These are phyloP conservation scores for Syngnathus acus DNA, from an alignment of 2,797 vertebrate species.

Conservation along the genomic window DNA sequence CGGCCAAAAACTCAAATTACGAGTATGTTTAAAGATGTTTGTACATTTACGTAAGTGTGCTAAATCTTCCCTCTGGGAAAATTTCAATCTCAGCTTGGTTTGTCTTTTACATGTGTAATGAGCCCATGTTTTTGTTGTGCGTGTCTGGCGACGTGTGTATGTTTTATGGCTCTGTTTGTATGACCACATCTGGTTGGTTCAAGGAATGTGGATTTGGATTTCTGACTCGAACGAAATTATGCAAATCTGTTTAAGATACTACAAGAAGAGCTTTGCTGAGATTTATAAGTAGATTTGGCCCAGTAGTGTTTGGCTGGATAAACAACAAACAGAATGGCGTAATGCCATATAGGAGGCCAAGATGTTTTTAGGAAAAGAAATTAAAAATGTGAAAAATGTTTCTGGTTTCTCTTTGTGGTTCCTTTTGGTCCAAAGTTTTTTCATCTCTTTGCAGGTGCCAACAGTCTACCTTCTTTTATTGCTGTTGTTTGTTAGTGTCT, in stretches of 20 bases:
- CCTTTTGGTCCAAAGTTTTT: not conserved
- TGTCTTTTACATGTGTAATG: conserved; percentile 3
- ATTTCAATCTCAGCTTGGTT: not conserved
- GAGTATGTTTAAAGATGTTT: conserved; percentile 22
- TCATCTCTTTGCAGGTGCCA: not conserved
- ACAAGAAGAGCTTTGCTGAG: not conserved
- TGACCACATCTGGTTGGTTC: not conserved
- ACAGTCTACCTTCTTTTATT: not conserved
- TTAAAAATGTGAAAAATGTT: conserved; percentile 1
- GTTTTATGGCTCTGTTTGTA: not conserved
- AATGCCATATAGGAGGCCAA: not conserved
- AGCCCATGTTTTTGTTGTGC: not conserved
- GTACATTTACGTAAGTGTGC: conserved; percentile 14
- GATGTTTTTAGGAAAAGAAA: not conserved
- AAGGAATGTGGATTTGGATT: conserved; percentile 1
- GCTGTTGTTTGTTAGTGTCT: not conserved
- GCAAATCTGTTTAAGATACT: not conserved
- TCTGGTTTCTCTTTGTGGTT: not conserved
- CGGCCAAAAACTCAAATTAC: conserved; percentile 1
- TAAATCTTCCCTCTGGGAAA: conserved; percentile 8
- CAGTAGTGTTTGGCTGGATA: not conserved
- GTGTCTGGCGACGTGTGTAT: not conserved
- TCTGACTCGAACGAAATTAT: not conserved
- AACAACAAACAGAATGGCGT: not conserved
- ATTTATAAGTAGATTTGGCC: not conserved